These are phyloP conservation scores for Cephalopterus ornatus DNA, from an alignment of 2,113 vertebrate species.

Conservation along the genomic window DNA sequence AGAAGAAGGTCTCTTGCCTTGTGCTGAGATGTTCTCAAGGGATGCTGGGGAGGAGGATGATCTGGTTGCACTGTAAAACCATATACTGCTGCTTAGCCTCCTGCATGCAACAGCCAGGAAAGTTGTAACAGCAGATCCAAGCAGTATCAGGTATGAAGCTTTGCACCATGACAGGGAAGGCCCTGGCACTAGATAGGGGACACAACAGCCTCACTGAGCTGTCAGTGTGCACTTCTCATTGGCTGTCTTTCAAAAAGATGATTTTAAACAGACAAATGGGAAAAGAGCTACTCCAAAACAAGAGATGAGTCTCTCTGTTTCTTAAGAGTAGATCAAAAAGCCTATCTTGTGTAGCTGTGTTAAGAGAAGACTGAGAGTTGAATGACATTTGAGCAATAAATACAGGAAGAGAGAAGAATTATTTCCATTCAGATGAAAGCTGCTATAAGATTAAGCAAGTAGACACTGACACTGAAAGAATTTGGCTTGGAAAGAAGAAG, in stretches of 20 bases:
- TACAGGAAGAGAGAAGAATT: not conserved
- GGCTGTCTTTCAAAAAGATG: not conserved
- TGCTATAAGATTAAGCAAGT: not conserved
- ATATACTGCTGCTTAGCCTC: accelerated
- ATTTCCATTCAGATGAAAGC: not conserved
- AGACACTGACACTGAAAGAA: not conserved
- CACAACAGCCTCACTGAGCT: not conserved
- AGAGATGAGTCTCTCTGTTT: not conserved
- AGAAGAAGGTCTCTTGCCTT: not conserved
- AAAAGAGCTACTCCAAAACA: not conserved
- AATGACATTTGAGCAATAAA: not conserved
- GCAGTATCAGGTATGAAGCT: accelerated
- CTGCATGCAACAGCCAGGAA: accelerated
- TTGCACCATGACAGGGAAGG: not conserved
- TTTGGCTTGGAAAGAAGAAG: not conserved
- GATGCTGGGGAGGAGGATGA: not conserved
- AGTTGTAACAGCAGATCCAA: accelerated
- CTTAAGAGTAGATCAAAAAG: not conserved
- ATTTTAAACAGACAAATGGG: not conserved
- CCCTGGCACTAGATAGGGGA: not conserved
- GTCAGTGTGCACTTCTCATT: not conserved
- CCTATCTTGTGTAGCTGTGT: not conserved
- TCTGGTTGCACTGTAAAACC: not conserved
- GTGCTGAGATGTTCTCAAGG: not conserved
- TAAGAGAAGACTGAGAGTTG: not conserved